Conservation (phyloP, 2,797 vertebrate species). For the Alosa sapidissima region DNA sequence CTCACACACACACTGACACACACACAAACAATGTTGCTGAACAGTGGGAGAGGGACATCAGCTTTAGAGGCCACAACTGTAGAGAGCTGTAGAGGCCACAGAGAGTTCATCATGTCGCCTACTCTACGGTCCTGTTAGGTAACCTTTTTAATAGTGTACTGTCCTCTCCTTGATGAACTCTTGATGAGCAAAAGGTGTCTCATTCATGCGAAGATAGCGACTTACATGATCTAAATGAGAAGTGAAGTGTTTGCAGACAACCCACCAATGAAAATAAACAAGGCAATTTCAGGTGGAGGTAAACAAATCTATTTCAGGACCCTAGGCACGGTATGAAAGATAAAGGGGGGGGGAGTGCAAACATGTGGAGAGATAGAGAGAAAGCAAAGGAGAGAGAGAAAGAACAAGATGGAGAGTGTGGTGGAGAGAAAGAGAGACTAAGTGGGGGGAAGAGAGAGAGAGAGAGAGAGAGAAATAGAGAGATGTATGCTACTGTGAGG, state of each 20-base stretch:
- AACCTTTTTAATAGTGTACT: not conserved
- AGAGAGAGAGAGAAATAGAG: not conserved
- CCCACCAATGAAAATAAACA: not conserved
- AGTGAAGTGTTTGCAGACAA: not conserved
- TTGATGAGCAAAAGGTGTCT: not conserved
- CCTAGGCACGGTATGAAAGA: not conserved
- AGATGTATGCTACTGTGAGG: not conserved
- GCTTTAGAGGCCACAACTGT: not conserved
- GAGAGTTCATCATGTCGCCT: not conserved
- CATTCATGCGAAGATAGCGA: not conserved
- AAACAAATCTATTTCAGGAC: conserved; percentile 9
- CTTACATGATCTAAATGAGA: not conserved
- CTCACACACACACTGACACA: too few relatives aligned
- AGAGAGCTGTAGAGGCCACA: not conserved
- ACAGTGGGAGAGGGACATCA: too few relatives aligned
- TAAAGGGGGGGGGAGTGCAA: too few relatives aligned
- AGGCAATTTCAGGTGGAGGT: not conserved
- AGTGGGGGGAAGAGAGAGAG: too few relatives aligned
- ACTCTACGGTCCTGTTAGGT: not conserved
- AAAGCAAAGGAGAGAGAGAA: not conserved
- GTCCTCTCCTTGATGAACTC: not conserved
- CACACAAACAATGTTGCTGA: too few relatives aligned
- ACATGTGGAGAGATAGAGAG: not conserved
- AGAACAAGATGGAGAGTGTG: too few relatives aligned
- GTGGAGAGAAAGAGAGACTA: not conserved